Evolutionary conservation across 2,113 vertebrate genomes (phyloP), one percentile per base, ranked within the genome.

Genomic region (Mystacornis crossleyi): DNA sequence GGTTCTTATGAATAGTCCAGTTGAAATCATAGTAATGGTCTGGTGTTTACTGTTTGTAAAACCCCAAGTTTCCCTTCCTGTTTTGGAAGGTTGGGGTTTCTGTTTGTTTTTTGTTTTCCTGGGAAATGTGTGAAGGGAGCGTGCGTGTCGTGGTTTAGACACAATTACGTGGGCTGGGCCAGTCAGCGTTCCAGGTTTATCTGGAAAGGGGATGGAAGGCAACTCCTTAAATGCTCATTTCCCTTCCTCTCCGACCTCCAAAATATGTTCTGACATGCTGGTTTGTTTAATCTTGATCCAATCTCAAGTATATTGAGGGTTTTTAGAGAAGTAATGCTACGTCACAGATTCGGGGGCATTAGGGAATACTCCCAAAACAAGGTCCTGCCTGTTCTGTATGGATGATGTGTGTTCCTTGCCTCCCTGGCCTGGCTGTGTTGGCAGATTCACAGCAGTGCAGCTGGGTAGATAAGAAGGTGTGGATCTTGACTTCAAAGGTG

Each of bases 171-270:
- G 90, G 95, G 92, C 57, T 78, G 88, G 62, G 47, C 43, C 43
- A 58, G 54, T n/a, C 71, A 57, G 47, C 18, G 23, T 96, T 96
- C 81, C 92, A 83, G 4, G 57, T 92, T 88, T 91, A 93, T 92
- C 90, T 95, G 87, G 79, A 43, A 81, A 81, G 34, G 21, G 88
- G 88, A 92, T 64, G 75, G 93, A 96, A 93, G 86, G 83, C 67
- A 89, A 81, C 94, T 96, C 96, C 93, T 95, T 86, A 92, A 90
- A 14, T 73, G 58, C 62, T 90, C 67, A 58, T 73, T 91, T 93
- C 67, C 67, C 29, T 67, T 86, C 67, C 64, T 96, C 64, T 90
- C 34, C 47, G 69, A 24, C 54, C 74, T 94, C 54, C 67, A 74
- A 86, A 89, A 71, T 89, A 43, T 0, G 10, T 90, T 81, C 40